Evolutionary conservation across 2,888 invertebrate species (phyloP).

Genomic region (Halictus quadricinctus): DNA sequence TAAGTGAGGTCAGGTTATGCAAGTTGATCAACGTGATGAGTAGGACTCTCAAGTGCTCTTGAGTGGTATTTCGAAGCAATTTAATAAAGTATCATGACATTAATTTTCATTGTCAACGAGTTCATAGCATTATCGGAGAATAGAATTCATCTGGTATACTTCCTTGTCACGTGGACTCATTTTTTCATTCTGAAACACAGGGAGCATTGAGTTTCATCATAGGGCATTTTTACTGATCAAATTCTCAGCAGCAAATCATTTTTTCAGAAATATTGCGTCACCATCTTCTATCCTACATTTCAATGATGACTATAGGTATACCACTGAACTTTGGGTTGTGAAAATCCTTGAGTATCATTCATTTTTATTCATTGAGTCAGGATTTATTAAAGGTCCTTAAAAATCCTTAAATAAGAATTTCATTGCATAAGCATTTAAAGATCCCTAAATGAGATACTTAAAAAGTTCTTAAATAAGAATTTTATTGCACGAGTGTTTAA

Average conservation of each 20-base stretch:
- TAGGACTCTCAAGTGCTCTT: conserved; percentile 21
- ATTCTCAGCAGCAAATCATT: not conserved
- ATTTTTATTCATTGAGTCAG: no score
- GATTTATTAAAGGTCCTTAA: no score
- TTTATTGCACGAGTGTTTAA: no score
- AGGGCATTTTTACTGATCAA: not conserved
- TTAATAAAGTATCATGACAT: not conserved
- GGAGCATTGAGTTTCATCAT: not conserved
- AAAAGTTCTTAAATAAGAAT: no score
- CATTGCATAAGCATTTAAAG: no score
- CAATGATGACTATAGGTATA: no score
- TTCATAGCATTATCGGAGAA: not conserved
- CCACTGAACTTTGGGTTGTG: no score
- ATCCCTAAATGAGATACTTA: no score
- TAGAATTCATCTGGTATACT: not conserved
- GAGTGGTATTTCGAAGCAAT: conserved; percentile 16
- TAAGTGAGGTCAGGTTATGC: conserved; percentile 26
- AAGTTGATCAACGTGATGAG: conserved; percentile 24
- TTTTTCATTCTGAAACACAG: not conserved
- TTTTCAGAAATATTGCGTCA: not conserved
- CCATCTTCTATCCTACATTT: no score
- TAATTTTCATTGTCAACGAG: conserved; percentile 4
- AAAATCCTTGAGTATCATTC: no score
- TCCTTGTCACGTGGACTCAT: not conserved
- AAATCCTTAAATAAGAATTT: no score